Conservation (phyloP, 2,113 vertebrate genomes). For the Myotis yumanensis region DNA sequence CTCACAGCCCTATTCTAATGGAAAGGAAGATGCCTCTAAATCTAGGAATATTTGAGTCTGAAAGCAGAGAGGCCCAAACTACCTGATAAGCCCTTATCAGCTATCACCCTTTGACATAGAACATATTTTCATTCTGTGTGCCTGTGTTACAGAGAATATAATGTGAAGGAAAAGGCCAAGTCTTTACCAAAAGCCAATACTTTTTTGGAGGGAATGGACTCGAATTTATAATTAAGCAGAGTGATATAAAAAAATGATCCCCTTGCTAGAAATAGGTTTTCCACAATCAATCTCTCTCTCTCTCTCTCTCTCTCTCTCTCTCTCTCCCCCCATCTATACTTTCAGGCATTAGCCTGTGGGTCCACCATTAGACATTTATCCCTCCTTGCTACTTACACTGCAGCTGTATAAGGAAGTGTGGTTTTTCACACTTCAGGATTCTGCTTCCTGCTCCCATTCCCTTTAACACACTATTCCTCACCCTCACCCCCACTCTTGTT, state of each 20-base stretch:
- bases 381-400: not conserved
- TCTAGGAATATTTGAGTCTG: not conserved
- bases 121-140: not conserved
- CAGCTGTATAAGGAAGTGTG: not conserved
- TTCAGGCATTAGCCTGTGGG: not conserved
- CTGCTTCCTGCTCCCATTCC: not conserved
- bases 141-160: not conserved
- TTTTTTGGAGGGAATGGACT: not conserved
- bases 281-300: too few relatives aligned
- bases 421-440: not conserved
- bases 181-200: not conserved
- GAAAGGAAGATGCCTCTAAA: constrained; percentile 18
- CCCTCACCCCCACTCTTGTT: not conserved
- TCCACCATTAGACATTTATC: not conserved
- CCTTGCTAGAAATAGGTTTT: not conserved
- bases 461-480: not conserved
- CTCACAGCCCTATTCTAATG: constrained; percentile 6
- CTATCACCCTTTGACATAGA: constrained; percentile 3
- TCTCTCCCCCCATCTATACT: too few relatives aligned
- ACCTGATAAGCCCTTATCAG: constrained; percentile 12
- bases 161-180: not conserved
- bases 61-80: not conserved
- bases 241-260: not conserved
- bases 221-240: constrained; percentile 1
- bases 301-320: too few relatives aligned